Base-by-base conservation (phyloP, 2,113 vertebrate species). In the Malurus melanocephalus region DNA sequence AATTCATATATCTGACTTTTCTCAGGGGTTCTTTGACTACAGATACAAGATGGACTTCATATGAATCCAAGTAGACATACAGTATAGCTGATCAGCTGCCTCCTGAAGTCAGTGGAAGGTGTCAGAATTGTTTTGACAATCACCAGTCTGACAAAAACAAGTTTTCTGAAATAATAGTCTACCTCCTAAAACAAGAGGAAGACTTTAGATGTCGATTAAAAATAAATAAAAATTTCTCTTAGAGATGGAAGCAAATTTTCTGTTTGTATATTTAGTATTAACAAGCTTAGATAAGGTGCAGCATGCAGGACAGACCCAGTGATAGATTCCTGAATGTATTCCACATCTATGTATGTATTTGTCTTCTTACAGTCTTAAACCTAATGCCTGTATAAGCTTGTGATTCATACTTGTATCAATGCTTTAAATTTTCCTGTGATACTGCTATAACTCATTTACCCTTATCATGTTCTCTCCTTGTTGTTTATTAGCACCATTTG, bases 401-500 rank as follows among this genome's bases (percentile, higher is more conserved):
- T 71, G 55, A 87, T 89, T 82, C 77, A 77, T 60, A 74, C 6
- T 77, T 62, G 15, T 59, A 66, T 52, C n/a, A n/a, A 51, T 62
- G 62, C 77, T 76, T 46, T 56, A 82, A 87, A 71, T 93, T 43
- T 73, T 93, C 40, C 16, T 28, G 67, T 32, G 55, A 30, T 87
- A 75, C 18, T 82, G 52, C 71, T 77, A 8, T 35, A 93, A 82
- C 55, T 77, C 33, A 73, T 87, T 90, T 95, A 62, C 60, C 43
- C 60, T 30, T 92, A 82, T 59, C 43, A 56, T 89, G 64, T 66
- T 92, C 81, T 85, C 51, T 89, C 27, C 67, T 87, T 74, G 64
- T 46, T 92, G 79, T 89, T 94, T 92, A 85, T 94, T 87, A 94
- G 51, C 59, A 76, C 60, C 52, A 87, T 95, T 94, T 94, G 87